These are phyloP conservation scores for Odiellus spinosus DNA, from an alignment of 2,888 invertebrate genomes.

Conservation along the genomic window DNA sequence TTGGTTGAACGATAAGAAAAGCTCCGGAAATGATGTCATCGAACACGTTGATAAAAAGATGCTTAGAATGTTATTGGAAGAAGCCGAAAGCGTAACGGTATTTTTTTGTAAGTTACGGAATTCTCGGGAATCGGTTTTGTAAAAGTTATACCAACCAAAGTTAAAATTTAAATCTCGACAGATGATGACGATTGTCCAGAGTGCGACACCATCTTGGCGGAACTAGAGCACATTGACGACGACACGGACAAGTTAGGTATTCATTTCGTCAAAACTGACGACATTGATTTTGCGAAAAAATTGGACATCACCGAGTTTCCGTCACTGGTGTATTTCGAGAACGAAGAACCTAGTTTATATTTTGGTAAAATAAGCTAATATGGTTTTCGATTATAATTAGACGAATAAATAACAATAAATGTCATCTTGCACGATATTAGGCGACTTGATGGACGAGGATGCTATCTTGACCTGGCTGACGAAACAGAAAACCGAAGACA, in stretches of 20 bases:
- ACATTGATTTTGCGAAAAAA: slow-evolving; percentile 71
- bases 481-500: slow-evolving; percentile 76
- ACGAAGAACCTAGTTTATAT: slow-evolving; percentile 79
- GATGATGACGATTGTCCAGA: slow-evolving; percentile 64
- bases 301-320: slow-evolving; percentile 84
- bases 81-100: slow-evolving; percentile 78
- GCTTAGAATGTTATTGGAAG: slow-evolving; percentile 68
- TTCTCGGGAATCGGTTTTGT: background rate
- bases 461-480: slow-evolving; percentile 81
- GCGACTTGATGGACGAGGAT: slow-evolving; percentile 55
- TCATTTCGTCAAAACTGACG: slow-evolving; percentile 78
- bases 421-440: no score
- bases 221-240: slow-evolving; percentile 47
- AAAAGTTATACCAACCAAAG: background rate
- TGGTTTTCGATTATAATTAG: background rate
- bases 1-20: slow-evolving; percentile 73
- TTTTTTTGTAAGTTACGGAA: slow-evolving; percentile 59
- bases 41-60: slow-evolving; percentile 81
- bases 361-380: slow-evolving; percentile 48
- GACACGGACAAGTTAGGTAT: slow-evolving; percentile 83
- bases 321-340: slow-evolving; percentile 81
- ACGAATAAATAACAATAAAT: no score
- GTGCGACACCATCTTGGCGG: slow-evolving; percentile 69
- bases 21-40: slow-evolving; percentile 70
- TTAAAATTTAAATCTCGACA: slow-evolving; percentile 25